Percentiles rank a stretch among this genome's conserved stretches.
Conservation (phyloP, 2,888 invertebrate genomes). For the Taphrorychus bicolor region DNA sequence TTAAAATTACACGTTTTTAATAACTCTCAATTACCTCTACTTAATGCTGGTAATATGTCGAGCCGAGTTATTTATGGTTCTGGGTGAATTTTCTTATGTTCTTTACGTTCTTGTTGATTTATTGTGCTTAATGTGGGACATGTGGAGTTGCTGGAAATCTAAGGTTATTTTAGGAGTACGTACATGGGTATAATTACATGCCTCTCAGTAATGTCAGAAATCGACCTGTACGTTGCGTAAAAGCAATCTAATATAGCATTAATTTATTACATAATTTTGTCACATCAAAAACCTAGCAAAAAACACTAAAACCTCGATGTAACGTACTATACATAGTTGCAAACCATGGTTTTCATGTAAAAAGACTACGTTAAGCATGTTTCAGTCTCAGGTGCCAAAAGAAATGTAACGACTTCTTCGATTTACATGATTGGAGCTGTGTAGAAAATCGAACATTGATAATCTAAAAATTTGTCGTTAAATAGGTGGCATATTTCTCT, state of each 20-base stretch:
- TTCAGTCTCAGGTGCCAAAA: background rate
- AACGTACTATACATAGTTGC: background rate
- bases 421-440: background rate
- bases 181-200: background rate
- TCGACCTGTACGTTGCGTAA: background rate
- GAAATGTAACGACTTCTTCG: background rate
- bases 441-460: background rate
- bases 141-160: background rate
- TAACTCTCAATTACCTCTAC: conserved; percentile 34
- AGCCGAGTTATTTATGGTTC: conserved; percentile 27
- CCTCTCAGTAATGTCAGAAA: too few relatives aligned
- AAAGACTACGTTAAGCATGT: background rate
- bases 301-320: background rate
- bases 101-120: conserved; percentile 2
- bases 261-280: background rate
- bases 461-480: background rate
- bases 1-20: conserved; percentile 36
- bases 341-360: background rate
- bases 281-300: background rate
- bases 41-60: conserved; percentile 32
- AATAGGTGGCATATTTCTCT: background rate
- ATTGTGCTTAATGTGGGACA: conserved; percentile 7
- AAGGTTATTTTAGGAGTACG: background rate
- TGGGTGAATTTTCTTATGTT: conserved; percentile 15
- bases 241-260: background rate